Percentiles rank a stretch among this genome's conserved stretches.
Conservation (phyloP, 2,113 vertebrate species). For the Python bivittatus region DNA sequence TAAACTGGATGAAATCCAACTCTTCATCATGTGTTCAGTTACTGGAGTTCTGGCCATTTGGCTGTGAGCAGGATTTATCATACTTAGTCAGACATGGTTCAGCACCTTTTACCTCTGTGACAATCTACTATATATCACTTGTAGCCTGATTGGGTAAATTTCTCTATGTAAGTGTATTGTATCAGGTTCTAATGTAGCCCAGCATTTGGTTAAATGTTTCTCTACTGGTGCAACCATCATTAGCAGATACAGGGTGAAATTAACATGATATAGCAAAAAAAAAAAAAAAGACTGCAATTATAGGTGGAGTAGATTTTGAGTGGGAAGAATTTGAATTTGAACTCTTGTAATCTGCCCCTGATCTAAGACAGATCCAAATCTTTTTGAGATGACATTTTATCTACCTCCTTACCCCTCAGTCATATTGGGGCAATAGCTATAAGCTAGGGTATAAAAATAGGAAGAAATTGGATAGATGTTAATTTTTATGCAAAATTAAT, state of each 20-base stretch:
- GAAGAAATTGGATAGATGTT: background rate
- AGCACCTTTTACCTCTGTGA: constrained; percentile 18
- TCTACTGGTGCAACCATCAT: background rate
- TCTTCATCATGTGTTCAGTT: background rate
- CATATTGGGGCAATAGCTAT: background rate
- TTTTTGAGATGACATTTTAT: background rate
- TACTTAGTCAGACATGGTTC: constrained; percentile 33
- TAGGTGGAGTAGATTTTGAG: background rate
- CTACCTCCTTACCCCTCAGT: background rate
- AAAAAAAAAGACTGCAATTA: background rate
- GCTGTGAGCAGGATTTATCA: constrained; percentile 6
- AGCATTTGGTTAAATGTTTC: background rate
- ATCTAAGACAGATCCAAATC: background rate
- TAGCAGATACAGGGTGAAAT: background rate
- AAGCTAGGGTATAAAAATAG: background rate
- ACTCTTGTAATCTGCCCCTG: background rate
- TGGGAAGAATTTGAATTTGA: background rate
- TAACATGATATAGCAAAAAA: background rate
- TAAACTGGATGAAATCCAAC: constrained; percentile 7
- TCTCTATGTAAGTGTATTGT: background rate
- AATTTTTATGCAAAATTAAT: background rate
- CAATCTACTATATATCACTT: constrained; percentile 23
- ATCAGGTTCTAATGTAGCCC: background rate
- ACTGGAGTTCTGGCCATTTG: constrained; percentile 28
- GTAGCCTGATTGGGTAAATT: background rate